These are phyloP conservation scores for Autographa gamma DNA, from an alignment of 2,888 invertebrate species.

Conservation along the genomic window DNA sequence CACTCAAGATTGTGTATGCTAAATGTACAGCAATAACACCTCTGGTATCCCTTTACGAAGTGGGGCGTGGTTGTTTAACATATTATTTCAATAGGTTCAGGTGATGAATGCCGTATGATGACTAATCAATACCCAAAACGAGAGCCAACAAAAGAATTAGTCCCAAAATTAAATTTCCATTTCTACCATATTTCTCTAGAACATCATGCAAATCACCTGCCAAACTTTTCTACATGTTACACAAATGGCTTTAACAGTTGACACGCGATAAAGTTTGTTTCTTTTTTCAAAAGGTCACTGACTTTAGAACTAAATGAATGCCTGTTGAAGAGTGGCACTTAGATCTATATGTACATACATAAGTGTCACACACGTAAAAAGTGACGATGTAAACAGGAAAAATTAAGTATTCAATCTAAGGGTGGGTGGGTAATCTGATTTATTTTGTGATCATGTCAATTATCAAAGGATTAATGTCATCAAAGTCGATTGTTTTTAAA, in stretches of 20 bases:
- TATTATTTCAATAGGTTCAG: conserved; percentile 33
- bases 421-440: conserved; percentile 35
- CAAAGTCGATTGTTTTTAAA: conserved; percentile 18
- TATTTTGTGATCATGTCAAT: conserved; percentile 28
- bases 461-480: conserved; percentile 44
- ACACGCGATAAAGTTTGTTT: conserved; percentile 22
- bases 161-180: conserved; percentile 12
- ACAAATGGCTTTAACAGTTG: conserved; percentile 30
- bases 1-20: background rate
- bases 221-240: conserved; percentile 26
- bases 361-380: conserved; percentile 35
- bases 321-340: conserved; percentile 46
- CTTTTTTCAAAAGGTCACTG: conserved; percentile 63
- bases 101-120: conserved; percentile 39
- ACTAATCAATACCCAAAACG: conserved; percentile 29
- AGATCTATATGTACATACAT: conserved; percentile 17
- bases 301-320: conserved; percentile 52
- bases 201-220: conserved; percentile 36
- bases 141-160: conserved; percentile 6
- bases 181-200: conserved; percentile 16
- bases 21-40: background rate
- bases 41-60: background rate
- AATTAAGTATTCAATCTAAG: conserved; percentile 34
- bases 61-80: conserved; percentile 8
- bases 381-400: conserved; percentile 49